A percentile compares a stretch with the other conserved stretches of the same genome.
phyloP scores from a whole-genome alignment of 2,888 invertebrate genomes.

The Biston betularia region DNA sequence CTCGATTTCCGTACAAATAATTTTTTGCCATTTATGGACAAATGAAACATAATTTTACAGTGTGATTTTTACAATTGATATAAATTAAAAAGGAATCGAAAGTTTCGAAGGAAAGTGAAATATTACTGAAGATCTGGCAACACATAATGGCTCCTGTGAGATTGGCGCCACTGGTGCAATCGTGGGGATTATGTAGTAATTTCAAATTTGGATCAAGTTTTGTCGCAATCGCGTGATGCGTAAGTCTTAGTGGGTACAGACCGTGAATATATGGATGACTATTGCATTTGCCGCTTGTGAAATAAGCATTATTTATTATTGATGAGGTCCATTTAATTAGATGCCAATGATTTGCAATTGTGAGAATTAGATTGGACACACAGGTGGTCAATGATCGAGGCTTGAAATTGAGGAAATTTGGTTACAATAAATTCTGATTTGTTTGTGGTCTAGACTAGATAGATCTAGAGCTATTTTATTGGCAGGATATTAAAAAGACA shows the following conservation, averaged over 20 bases:
- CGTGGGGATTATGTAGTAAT: too few relatives aligned
- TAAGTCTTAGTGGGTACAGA: background rate
- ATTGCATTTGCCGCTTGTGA: constrained; percentile 20
- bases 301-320: constrained; percentile 25
- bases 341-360: constrained; percentile 28
- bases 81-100: too few relatives aligned
- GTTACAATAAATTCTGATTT: constrained; percentile 11
- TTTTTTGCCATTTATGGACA: too few relatives aligned
- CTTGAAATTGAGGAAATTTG: background rate
- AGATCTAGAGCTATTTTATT: constrained; percentile 5
- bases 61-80: too few relatives aligned
- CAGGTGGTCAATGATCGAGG: constrained; percentile 1
- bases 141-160: too few relatives aligned
- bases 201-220: background rate
- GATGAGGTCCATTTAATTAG: constrained; percentile 16
- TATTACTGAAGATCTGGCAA: too few relatives aligned
- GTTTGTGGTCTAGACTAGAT: constrained; percentile 1
- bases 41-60: too few relatives aligned
- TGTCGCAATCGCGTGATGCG: background rate
- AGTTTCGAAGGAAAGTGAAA: too few relatives aligned
- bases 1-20: too few relatives aligned
- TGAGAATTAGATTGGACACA: constrained; percentile 13
- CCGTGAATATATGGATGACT: background rate
- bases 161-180: too few relatives aligned
- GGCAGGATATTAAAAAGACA: constrained; percentile 9